Conservation (phyloP, 2,888 invertebrate species). For the Lomographa bimaculata region DNA sequence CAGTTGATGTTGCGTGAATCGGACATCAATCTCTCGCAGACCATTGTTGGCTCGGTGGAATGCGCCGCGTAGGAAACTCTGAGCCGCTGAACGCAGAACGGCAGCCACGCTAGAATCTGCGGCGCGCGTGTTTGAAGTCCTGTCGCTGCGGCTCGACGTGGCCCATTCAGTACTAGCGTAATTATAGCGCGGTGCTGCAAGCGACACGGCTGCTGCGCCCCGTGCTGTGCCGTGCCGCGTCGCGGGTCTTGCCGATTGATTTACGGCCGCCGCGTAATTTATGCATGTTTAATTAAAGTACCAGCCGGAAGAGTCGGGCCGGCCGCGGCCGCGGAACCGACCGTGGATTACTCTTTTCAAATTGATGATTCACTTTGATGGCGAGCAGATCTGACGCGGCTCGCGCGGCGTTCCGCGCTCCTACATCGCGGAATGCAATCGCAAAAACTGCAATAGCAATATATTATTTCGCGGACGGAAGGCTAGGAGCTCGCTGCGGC, state of each 20-base stretch:
- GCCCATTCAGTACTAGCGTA: slow-evolving; percentile 53
- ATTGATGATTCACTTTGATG: slow-evolving; percentile 39
- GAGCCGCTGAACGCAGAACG: not conserved
- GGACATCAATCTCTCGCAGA: slow-evolving; percentile 1
- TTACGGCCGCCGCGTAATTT: slow-evolving; percentile 64
- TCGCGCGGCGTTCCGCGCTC: not conserved
- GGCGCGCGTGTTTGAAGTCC: slow-evolving; percentile 52
- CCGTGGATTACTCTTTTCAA: slow-evolving; percentile 22
- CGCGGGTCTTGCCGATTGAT: slow-evolving; percentile 59
- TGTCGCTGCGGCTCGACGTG: slow-evolving; percentile 16
- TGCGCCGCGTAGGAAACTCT: slow-evolving; percentile 5
- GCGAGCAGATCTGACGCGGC: slow-evolving; percentile 13
- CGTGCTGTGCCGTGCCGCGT: slow-evolving; percentile 30
- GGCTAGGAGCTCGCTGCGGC: slow-evolving; percentile 13
- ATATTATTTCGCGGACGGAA: slow-evolving; percentile 22
- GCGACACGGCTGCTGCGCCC: slow-evolving; percentile 31
- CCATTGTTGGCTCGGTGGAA: slow-evolving; percentile 3
- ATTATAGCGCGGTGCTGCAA: slow-evolving; percentile 38
- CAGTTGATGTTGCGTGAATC: too few species aligned
- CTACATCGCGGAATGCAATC: slow-evolving; percentile 18
- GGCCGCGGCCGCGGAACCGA: slow-evolving; percentile 23
- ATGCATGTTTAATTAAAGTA: slow-evolving; percentile 78
- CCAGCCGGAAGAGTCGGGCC: slow-evolving; percentile 66
- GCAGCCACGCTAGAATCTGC: slow-evolving; percentile 47
- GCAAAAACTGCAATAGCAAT: slow-evolving; percentile 14